Conservation (phyloP, 2,888 invertebrate species). For the Rhorus exstirpatorius region DNA sequence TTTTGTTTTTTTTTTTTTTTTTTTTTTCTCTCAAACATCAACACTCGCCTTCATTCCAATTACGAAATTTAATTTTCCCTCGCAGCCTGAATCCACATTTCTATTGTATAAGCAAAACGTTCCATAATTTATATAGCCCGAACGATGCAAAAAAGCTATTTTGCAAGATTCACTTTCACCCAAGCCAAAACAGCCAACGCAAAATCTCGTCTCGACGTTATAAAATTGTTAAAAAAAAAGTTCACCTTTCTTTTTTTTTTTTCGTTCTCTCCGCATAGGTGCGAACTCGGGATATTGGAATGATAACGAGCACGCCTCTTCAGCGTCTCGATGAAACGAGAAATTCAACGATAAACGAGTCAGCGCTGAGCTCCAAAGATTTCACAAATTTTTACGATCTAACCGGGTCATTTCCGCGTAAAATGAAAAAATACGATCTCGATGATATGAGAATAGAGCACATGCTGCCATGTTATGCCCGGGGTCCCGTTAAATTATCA, state of each 20-base stretch:
- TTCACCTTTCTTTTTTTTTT: constrained; percentile 32
- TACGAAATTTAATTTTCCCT: constrained; percentile 32
- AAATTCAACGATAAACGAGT: constrained; percentile 62
- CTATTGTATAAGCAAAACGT: constrained; percentile 34
- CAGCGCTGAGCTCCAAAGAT: constrained; percentile 64
- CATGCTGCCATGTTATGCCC: constrained; percentile 36
- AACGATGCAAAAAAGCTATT: constrained; percentile 38
- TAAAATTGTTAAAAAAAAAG: constrained; percentile 14
- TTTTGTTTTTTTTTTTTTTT: no score
- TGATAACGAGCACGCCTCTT: constrained; percentile 81
- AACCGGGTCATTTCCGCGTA: constrained; percentile 13
- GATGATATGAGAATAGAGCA: constrained; percentile 61
- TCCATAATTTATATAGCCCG: constrained; percentile 1
- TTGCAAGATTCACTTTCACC: constrained; percentile 52
- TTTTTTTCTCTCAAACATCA: neutral
- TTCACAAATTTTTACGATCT: constrained; percentile 38
- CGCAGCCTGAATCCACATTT: neutral
- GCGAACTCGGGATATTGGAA: constrained; percentile 81
- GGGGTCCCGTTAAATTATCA: constrained; percentile 45
- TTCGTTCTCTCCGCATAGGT: constrained; percentile 73
- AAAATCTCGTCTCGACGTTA: no score
- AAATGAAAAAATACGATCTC: constrained; percentile 41
- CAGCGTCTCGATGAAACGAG: constrained; percentile 46
- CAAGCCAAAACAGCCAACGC: neutral
- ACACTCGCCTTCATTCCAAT: constrained; percentile 17